phyloP scores from a whole-genome alignment of 2,797 vertebrate genomes.

The Sparidentex hasta region DNA sequence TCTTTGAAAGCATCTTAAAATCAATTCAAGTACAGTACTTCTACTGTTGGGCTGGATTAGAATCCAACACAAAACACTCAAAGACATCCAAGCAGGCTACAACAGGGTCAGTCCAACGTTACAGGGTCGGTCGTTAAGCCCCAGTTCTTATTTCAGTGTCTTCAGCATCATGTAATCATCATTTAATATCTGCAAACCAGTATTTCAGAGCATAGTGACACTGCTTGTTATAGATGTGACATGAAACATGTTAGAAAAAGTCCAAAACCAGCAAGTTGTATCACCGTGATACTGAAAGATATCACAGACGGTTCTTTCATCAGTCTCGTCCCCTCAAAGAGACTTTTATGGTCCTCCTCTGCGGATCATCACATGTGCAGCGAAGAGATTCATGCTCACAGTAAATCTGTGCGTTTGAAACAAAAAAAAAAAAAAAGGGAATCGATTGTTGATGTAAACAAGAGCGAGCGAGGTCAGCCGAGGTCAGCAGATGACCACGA shows the following conservation, averaged over 20 bases:
- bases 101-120: background rate
- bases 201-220: background rate
- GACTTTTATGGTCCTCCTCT: background rate
- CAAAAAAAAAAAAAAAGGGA: too few species aligned
- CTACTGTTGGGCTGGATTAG: background rate
- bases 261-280: too few species aligned
- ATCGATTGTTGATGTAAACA: constrained; percentile 30
- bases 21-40: too few species aligned
- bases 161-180: too few species aligned
- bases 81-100: background rate
- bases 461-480: constrained; percentile 41
- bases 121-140: background rate
- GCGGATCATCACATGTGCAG: background rate
- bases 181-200: too few species aligned
- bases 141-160: background rate
- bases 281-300: background rate
- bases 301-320: background rate
- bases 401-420: background rate
- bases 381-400: too few species aligned
- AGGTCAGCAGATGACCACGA: constrained; percentile 52
- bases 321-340: background rate
- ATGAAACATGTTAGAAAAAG: background rate
- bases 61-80: background rate
- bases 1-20: too few species aligned
- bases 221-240: background rate